Base-by-base conservation (phyloP, 2,797 vertebrate genomes). In the Alcedo quadribrachys region DNA sequence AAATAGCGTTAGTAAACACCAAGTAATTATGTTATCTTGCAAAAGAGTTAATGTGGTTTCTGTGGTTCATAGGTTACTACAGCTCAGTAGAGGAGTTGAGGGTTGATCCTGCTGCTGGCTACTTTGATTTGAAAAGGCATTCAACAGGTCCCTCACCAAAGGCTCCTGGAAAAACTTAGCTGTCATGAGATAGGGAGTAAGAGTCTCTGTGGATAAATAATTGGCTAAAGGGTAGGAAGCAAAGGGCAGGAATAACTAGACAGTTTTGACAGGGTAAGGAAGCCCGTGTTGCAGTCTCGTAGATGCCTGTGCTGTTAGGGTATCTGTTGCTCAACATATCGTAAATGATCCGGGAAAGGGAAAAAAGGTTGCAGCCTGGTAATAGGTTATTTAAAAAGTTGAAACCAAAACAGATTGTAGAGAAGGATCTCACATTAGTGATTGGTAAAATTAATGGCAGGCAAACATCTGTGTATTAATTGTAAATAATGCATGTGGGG, bases 151-250 rank as follows among this genome's bases (percentile, higher is more conserved):
- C 77, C 76, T 87, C 1, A 3, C 62, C 62, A 83, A 85, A 75
- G 85, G 66, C 69, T 92, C 5, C 70, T 91, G 81, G 81, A 92
- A 90, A 94, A 93, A 78, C 50, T 66, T 82, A 78, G 81, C 85
- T 95, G 93, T 85, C 87, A 66, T 68, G 73, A 90, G 79, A 83
- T 85, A 81, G 85, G 69, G 48, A 75, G 46, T 24, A 71, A 54
- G 86, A 67, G 73, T 85, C 87, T 87, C 79, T 62, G 10, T 78
- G 79, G 92, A 80, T 92, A 93, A 94, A 87, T 81, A 90, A 93
- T 85, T 95, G 92, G 69, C 65, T 87, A 71, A 82, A 94, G 89
- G 55, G 35, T 82, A 88, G 67, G 79, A 93, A 95, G 91, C 86
- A 93, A 93, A 93, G 89, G 84, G 84, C 87, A 89, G 62, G 53